phyloP scores from a whole-genome alignment of 1,140 invertebrate genomes.

The Coboldia fuscipes region DNA sequence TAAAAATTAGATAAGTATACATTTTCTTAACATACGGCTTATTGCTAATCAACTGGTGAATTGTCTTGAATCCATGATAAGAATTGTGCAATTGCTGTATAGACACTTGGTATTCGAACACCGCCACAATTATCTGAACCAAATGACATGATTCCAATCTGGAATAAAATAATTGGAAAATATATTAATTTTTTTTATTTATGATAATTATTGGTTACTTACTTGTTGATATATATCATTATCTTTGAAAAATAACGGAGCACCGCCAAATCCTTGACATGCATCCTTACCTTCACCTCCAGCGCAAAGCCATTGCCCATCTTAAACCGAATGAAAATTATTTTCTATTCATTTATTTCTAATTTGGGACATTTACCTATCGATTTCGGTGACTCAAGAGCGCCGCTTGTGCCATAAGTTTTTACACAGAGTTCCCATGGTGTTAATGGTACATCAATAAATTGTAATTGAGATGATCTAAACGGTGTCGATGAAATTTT shows the following conservation, averaged over 20 bases:
- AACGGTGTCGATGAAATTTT: conserved; percentile 17
- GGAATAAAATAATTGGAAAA: conserved; percentile 1
- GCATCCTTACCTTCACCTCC: conserved; percentile 41
- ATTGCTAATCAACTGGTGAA: conserved; percentile 26
- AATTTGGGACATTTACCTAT: conserved; percentile 11
- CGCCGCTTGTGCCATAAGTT: conserved; percentile 18
- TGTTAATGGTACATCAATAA: conserved; percentile 17
- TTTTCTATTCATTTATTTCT: too few species aligned
- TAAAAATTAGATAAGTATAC: too few species aligned
- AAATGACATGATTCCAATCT: conserved; percentile 49
- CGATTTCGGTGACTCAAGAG: conserved; percentile 19
- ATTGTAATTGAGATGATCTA: conserved; percentile 18
- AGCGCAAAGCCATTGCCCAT: conserved; percentile 38
- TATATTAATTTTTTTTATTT: background rate
- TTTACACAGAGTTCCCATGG: conserved; percentile 19
- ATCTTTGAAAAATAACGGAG: conserved; percentile 33
- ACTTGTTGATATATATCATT: conserved; percentile 36
- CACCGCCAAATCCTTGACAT: conserved; percentile 45
- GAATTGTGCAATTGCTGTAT: conserved; percentile 43
- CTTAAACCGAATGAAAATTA: too few species aligned
- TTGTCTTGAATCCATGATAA: conserved; percentile 43
- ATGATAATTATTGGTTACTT: conserved; percentile 3
- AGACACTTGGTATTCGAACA: conserved; percentile 40
- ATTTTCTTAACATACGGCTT: background rate
- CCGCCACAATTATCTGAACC: conserved; percentile 47